phyloP scores from a whole-genome alignment of 2,888 invertebrate species.

The Candidula unifasciata region DNA sequence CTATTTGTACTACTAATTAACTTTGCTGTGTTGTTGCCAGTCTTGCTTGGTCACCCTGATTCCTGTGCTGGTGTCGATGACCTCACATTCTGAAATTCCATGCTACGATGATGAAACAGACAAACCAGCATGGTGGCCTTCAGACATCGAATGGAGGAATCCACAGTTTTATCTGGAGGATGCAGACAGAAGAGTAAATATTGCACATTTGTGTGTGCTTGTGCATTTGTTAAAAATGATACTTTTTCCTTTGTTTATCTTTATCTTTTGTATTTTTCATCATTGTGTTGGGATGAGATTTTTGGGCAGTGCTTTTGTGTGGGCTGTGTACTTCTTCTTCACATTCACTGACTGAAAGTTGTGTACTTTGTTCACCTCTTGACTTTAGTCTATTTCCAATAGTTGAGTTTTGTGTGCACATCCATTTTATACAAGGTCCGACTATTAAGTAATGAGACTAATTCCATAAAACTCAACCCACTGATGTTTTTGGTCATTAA shows the following conservation, averaged over 20 bases:
- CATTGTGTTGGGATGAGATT: no score
- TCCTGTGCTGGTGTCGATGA: conserved; percentile 50
- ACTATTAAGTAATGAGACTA: no score
- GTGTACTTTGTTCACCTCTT: no score
- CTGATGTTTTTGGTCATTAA: no score
- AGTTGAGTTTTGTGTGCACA: no score
- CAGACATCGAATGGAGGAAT: conserved; percentile 47
- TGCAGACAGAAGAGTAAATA: conserved; percentile 2
- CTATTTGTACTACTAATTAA: no score
- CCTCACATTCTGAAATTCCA: conserved; percentile 32
- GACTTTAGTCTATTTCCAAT: no score
- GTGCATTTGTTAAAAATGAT: neutral
- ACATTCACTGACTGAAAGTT: no score
- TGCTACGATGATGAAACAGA: conserved; percentile 46
- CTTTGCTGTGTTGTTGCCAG: neutral
- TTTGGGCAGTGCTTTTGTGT: no score
- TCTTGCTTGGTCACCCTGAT: conserved; percentile 48
- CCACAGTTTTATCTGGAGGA: conserved; percentile 40
- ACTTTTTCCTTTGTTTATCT: neutral
- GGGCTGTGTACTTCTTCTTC: no score
- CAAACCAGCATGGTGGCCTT: conserved; percentile 50
- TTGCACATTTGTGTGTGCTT: neutral
- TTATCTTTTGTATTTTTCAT: neutral
- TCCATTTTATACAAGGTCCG: no score
- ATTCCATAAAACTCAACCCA: no score